These are phyloP conservation scores for Eulemur rubriventer DNA, from an alignment of 2,797 vertebrate species.

Conservation along the genomic window DNA sequence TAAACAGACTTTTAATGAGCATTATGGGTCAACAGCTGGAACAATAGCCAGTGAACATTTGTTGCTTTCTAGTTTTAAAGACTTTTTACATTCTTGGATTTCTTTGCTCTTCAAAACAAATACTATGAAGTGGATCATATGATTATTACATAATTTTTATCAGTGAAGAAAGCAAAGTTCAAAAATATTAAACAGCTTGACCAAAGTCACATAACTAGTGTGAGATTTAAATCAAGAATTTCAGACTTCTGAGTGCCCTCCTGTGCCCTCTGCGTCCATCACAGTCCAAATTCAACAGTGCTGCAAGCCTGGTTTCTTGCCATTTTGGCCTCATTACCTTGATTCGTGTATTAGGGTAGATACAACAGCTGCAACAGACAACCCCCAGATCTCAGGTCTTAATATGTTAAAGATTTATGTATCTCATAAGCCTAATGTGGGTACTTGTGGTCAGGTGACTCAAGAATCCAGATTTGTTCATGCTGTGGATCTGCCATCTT, in stretches of 20 bases:
- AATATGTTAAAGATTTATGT: background rate
- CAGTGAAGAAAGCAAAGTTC: background rate
- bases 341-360: background rate
- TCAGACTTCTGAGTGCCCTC: background rate
- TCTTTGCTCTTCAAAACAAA: background rate
- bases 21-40: background rate
- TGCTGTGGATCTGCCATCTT: background rate
- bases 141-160: background rate
- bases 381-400: background rate
- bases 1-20: background rate
- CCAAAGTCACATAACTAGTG: background rate
- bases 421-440: background rate
- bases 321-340: background rate
- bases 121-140: background rate
- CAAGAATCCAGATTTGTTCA: background rate
- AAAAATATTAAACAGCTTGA: conserved; percentile 6
- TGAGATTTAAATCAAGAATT: background rate
- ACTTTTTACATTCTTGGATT: conserved; percentile 14
- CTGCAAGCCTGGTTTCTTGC: background rate
- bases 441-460: background rate
- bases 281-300: background rate
- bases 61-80: conserved; percentile 2
- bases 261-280: background rate
- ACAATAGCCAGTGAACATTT: background rate
- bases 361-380: background rate